Evolutionary conservation across 2,797 vertebrate genomes (phyloP).

Genomic region (Pipistrellus pipistrellus): DNA sequence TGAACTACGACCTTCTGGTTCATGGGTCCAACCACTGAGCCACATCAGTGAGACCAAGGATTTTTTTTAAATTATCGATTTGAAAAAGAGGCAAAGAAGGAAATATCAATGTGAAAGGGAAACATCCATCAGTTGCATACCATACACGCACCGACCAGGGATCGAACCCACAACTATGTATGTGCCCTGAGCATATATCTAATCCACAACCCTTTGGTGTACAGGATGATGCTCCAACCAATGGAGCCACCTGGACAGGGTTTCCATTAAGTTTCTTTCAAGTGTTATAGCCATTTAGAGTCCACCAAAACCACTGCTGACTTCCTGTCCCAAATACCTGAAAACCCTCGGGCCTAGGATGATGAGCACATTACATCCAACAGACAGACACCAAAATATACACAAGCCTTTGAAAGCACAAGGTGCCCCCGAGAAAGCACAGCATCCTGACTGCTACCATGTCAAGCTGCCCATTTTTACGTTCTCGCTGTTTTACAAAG

Average conservation of each 20-base stretch:
- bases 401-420: not conserved
- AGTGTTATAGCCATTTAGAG: not conserved
- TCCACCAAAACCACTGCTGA: not conserved
- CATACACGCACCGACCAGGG: too few species aligned
- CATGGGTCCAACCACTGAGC: too few species aligned
- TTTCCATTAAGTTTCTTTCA: not conserved
- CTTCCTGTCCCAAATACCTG: constrained; percentile 6
- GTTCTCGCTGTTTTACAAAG: not conserved
- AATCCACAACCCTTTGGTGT: too few species aligned
- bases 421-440: not conserved
- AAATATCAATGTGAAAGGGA: too few species aligned
- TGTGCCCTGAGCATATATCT: too few species aligned
- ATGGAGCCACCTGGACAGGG: not conserved
- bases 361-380: not conserved
- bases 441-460: not conserved
- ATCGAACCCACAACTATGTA: too few species aligned
- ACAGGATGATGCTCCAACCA: not conserved
- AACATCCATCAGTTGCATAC: too few species aligned
- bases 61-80: too few species aligned
- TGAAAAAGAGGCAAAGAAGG: too few species aligned
- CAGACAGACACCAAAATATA: not conserved
- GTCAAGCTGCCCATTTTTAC: not conserved
- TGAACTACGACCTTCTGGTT: too few species aligned
- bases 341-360: not conserved
- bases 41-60: too few species aligned